Base-by-base conservation (phyloP, 2,888 invertebrate genomes). In the Drosophila macrospina region DNA sequence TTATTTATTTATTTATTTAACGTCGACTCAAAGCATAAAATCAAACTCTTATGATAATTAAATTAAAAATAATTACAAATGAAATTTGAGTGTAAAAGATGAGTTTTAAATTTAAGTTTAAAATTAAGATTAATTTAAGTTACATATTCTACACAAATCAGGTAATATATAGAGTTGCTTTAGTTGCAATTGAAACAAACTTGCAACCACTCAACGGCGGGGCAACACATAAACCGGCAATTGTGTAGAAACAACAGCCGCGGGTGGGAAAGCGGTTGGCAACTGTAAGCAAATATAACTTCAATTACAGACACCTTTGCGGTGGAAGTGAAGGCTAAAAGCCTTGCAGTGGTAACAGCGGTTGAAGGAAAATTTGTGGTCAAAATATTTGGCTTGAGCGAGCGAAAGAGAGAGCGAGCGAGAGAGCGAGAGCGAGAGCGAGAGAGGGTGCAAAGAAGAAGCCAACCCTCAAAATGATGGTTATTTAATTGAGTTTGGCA, bases 401-500 rank as follows among this genome's bases (percentile, higher is more conserved):
- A 20, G 16, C 20, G 5, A 15, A 15, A 20, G 11, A 41, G 41
- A 4, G 20, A 20, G 15, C 6, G 16, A 16, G 16, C 1, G 3
- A 16, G 16, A 13, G 7, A n/a, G n/a, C 6, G 11, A 11, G 13
- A 41, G 42, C 16, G 13, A 5, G 16, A 26, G n/a, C n/a, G n/a
- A 44, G 30, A 41, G n/a, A 4, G 20, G 20, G 52, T 6, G 11
- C 2, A 36, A 8, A 30, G 51, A 30, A 4, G 36, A 51, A 47
- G 36, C 47, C 15, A 45, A 8, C 50, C 13, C 41, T 48, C 15
- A 30, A 61, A 36, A 62, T 41, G 48, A 64, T 67, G 32, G 30
- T 45, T 63, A 63, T 61, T 74, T 83, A 80, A 80, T 80, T 83
- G 82, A 70, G 86, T 69, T 77, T 80, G 57, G 47, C 61, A 45